Conservation (phyloP, 2,888 invertebrate species). For the Erebia epiphron region DNA sequence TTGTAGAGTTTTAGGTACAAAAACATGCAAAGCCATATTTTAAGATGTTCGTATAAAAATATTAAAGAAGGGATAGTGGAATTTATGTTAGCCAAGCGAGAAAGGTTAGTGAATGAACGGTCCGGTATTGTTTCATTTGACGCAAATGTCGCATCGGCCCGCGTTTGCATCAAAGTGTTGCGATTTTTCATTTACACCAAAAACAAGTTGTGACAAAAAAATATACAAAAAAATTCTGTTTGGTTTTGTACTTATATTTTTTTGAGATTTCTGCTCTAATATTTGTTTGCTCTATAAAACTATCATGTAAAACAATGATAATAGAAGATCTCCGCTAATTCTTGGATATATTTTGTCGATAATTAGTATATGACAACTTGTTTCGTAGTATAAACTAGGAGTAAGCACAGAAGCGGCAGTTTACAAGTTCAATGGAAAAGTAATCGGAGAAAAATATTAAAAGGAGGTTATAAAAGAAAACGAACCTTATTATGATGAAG, state of each 20-base stretch:
- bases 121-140: slow-evolving; percentile 5
- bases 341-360: too few species aligned
- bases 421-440: slow-evolving; percentile 56
- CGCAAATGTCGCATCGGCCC: slow-evolving; percentile 44
- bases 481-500: slow-evolving; percentile 91
- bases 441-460: slow-evolving; percentile 54
- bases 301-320: too few species aligned
- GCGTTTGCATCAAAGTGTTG: too few species aligned
- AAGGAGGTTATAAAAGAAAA: slow-evolving; percentile 78
- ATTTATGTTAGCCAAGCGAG: background rate
- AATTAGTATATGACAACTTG: too few species aligned
- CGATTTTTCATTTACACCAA: too few species aligned
- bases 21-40: slow-evolving; percentile 17
- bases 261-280: too few species aligned
- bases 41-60: background rate
- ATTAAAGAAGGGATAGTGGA: background rate
- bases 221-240: too few species aligned
- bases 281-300: too few species aligned
- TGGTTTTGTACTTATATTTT: too few species aligned
- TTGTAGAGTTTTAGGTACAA: background rate
- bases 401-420: slow-evolving; percentile 67
- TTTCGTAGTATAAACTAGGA: too few species aligned
- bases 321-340: too few species aligned
- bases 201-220: too few species aligned
- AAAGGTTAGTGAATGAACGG: slow-evolving; percentile 14